These are phyloP conservation scores for Sciaenops ocellatus DNA, from an alignment of 2,797 vertebrate genomes.

Conservation along the genomic window DNA sequence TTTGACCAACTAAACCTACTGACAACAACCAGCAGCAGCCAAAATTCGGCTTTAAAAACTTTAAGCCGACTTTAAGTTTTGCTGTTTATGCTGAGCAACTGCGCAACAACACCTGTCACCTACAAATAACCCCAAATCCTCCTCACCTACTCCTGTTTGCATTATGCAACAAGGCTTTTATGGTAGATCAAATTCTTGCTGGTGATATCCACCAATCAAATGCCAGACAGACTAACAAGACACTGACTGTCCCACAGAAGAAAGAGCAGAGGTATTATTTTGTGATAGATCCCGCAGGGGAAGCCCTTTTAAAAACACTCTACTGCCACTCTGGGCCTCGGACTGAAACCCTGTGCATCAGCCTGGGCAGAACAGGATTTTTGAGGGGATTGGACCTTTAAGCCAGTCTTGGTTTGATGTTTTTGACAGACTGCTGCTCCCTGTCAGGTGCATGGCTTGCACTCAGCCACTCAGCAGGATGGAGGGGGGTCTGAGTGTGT, in stretches of 20 bases:
- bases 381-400: slow-evolving; percentile 58
- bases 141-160: slow-evolving; percentile 1
- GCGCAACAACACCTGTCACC: background rate
- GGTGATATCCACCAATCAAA: slow-evolving; percentile 19
- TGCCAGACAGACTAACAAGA: background rate
- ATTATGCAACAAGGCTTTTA: slow-evolving; percentile 5
- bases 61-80: background rate
- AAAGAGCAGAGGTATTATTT: slow-evolving; percentile 7
- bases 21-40: background rate
- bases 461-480: slow-evolving; percentile 63
- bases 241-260: background rate
- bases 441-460: slow-evolving; percentile 59
- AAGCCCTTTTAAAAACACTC: slow-evolving; percentile 38
- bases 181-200: background rate
- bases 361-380: slow-evolving; percentile 44
- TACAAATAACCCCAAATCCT: background rate
- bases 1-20: background rate
- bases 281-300: slow-evolving; percentile 7
- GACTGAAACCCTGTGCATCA: slow-evolving; percentile 20
- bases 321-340: slow-evolving; percentile 4
- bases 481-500: slow-evolving; percentile 46
- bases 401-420: slow-evolving; percentile 59
- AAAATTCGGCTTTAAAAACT: background rate
- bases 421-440: slow-evolving; percentile 64
- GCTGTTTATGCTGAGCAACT: background rate